Conservation (phyloP, 1,140 invertebrate genomes). For the Aphelinus atriplicis region DNA sequence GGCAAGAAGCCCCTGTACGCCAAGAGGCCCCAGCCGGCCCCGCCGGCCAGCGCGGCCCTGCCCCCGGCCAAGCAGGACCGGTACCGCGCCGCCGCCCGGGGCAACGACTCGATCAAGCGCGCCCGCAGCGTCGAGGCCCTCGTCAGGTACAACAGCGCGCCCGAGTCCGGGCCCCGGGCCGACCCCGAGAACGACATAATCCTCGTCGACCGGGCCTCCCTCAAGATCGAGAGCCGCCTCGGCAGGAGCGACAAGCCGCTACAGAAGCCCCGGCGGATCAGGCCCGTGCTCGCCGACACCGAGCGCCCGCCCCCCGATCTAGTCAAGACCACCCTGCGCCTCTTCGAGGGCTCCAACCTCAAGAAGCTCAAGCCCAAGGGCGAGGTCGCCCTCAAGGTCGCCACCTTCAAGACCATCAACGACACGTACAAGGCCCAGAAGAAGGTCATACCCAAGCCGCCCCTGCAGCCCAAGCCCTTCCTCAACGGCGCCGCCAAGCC, state of each 20-base stretch:
- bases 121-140: conserved; percentile 85
- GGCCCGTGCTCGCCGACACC: conserved; percentile 78
- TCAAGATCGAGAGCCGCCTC: conserved; percentile 76
- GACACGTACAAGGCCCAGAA: conserved; percentile 71
- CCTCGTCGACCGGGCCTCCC: conserved; percentile 82
- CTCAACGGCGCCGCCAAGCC: conserved; percentile 45
- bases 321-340: conserved; percentile 83
- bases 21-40: conserved; percentile 39
- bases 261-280: conserved; percentile 73
- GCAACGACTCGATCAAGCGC: conserved; percentile 78
- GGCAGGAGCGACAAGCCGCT: conserved; percentile 53
- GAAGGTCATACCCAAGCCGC: conserved; percentile 61
- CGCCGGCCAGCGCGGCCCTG: conserved; percentile 26
- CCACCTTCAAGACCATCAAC: conserved; percentile 73
- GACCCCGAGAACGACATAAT: conserved; percentile 68
- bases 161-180: conserved; percentile 34
- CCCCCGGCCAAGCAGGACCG: conserved; percentile 54
- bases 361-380: conserved; percentile 68
- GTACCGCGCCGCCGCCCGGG: conserved; percentile 59
- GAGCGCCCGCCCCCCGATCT: conserved; percentile 87
- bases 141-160: conserved; percentile 68
- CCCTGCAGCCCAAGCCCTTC: conserved; percentile 61
- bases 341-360: conserved; percentile 81
- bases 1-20: conserved; percentile 49
- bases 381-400: conserved; percentile 74